Evolutionary conservation across 2,888 invertebrate species (phyloP), one percentile per base, ranked within the genome.

Genomic region (Papilio elwesi): DNA sequence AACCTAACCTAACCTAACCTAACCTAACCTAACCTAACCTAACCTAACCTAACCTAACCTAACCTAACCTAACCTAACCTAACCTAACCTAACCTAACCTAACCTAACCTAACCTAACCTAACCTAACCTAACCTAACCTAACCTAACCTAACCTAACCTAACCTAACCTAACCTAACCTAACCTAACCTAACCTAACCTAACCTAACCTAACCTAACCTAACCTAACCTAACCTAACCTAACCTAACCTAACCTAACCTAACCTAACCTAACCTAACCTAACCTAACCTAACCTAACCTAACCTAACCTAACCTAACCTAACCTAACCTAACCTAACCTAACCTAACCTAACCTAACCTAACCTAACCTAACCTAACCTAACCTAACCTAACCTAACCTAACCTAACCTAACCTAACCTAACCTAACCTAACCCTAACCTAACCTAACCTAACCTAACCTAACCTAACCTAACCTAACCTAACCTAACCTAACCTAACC

Each of bases 231-330:
- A 63, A 63, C 63, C 63, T 48, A 48, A 48, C 48, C 48, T 48
- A 48, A 48, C 71, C 71, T 65, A 71, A 71, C 71, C 71, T 65
- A 71, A 71, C 71, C 71, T 71, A 71, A 71, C 71, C 71, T 71
- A 71, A 71, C 71, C 71, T 71, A 71, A 71, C 71, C 71, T 53
- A 65, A 65, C 65, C 65, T 57, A 65, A 71, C 71, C 55, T 57
- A 71, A 71, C 57, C 55, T 51, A 49, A 16, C 51, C 51, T 52
- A 53, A 67, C 52, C 67, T 67, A 51, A 53, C 53, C 51, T 67
- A 52, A 67, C 52, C 70, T 70, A 70, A 70, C 70, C 62, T 70
- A 63, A 62, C 63, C 70, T 63, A 70, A 70, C 70, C 70, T 70
- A 66, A 66, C 66, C 66, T 66, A 66, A 66, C 66, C 66, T 66